A percentile compares a stretch with the other conserved stretches of the same genome.
phyloP scores from a whole-genome alignment of 1,140 invertebrate species.

The Nylanderia fulva region DNA sequence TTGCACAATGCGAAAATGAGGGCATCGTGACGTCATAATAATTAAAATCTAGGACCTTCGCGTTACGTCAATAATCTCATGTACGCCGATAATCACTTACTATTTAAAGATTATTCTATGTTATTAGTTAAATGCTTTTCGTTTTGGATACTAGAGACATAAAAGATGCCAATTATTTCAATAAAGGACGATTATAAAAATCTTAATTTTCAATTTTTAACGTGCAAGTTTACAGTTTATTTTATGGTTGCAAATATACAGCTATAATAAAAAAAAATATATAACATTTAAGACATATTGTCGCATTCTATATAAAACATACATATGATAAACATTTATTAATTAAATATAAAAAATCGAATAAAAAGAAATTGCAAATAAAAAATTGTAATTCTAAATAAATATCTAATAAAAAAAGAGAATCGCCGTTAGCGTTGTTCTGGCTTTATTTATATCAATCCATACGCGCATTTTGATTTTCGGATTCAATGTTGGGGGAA shows the following conservation, averaged over 20 bases:
- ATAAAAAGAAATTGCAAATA: background rate
- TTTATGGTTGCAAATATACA: no score
- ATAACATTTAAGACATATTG: background rate
- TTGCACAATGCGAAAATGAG: background rate
- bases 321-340: background rate
- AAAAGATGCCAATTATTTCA: background rate
- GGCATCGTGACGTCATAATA: background rate
- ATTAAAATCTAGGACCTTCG: conserved; percentile 9
- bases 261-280: background rate
- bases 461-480: conserved; percentile 24
- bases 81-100: background rate
- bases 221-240: no score
- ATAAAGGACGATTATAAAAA: background rate
- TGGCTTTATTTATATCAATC: background rate
- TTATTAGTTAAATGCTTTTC: background rate
- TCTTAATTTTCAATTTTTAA: background rate
- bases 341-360: background rate
- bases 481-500: background rate
- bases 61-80: background rate
- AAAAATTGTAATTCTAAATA: conserved; percentile 23
- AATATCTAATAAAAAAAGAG: background rate
- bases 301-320: background rate
- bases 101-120: background rate
- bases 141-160: background rate
- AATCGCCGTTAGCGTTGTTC: background rate